A percentile compares a stretch with the other conserved stretches of the same genome.
Conservation (phyloP, 2,113 vertebrate genomes). For the Heterocephalus glaber region DNA sequence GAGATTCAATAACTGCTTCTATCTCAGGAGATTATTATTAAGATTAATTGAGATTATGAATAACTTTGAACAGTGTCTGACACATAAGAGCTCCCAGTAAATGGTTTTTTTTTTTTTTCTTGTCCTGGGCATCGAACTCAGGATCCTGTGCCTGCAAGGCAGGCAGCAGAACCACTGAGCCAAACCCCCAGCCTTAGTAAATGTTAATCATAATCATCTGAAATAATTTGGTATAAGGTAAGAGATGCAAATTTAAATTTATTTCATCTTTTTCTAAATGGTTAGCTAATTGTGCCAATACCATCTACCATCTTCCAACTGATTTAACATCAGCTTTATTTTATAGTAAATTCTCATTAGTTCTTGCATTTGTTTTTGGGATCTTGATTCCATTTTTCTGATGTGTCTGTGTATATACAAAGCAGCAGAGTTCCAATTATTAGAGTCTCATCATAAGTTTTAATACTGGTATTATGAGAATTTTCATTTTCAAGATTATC, state of each 20-base stretch:
- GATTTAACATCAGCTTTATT: not conserved
- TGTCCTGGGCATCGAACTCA: no score
- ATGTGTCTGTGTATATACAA: not conserved
- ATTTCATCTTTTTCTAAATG: not conserved
- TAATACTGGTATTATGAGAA: not conserved
- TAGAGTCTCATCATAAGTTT: not conserved
- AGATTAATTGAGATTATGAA: not conserved
- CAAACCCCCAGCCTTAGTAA: no score
- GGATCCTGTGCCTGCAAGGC: no score
- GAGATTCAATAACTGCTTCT: not conserved
- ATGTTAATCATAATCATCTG: not conserved
- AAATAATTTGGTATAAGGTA: not conserved
- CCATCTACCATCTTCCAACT: not conserved
- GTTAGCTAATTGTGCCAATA: not conserved
- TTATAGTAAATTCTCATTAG: not conserved
- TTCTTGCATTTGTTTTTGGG: not conserved
- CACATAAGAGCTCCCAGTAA: not conserved
- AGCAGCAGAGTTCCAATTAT: not conserved
- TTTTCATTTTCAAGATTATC: not conserved
- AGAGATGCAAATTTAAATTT: not conserved
- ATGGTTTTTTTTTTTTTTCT: no score
- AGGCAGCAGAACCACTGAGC: no score
- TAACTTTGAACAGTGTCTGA: not conserved
- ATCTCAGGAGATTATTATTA: not conserved
- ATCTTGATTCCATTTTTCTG: not conserved